Base-by-base conservation (phyloP, 1,140 invertebrate genomes). In the Melanaphis sacchari region DNA sequence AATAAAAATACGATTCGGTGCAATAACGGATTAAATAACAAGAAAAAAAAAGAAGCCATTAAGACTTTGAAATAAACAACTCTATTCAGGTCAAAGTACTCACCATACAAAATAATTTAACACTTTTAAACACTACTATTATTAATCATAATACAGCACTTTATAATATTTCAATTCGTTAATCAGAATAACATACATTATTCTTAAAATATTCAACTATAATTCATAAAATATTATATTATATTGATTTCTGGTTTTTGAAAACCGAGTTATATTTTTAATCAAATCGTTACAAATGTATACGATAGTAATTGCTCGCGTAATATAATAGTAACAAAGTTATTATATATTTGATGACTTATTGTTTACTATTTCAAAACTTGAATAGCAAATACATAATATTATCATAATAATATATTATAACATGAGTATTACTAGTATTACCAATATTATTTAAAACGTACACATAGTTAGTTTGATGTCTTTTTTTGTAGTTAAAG, bases 41-140 rank as follows among this genome's bases (percentile, higher is more conserved):
- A 76, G 59, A 36, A 76, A 76, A 76, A 54, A 87, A 87, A 46
- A 26, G n/a, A 89, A 22, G 15, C 87, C n/a, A 49, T 89, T 89
- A n/a, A 76, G 15, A n/a, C n/a, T 36, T 43, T 49, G 85, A 46
- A 49, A 36, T 15, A 89, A 89, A 52, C 38, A 46, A 24, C 22
- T 89, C 2, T 89, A 18, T 38, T 89, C n/a, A 2, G 46, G n/a
- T 89, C 87, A 52, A 89, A 52, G 87, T 89, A 21, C 46, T 38
- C 22, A 11, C 2, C 52, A 2, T 89, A 52, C 31, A 52, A 5
- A 52, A 49, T 89, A 22, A 36, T 89, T 88, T 49, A 89, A 89
- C 46, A 52, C 24, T 38, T 26, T n/a, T 41, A 31, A 40, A 84
- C 3, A 43, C 2, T 82, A 24, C 38, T 82, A n/a, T n/a, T n/a